Evolutionary conservation across 2,113 vertebrate species (phyloP).

Genomic region (Melanerpes aurifrons): DNA sequence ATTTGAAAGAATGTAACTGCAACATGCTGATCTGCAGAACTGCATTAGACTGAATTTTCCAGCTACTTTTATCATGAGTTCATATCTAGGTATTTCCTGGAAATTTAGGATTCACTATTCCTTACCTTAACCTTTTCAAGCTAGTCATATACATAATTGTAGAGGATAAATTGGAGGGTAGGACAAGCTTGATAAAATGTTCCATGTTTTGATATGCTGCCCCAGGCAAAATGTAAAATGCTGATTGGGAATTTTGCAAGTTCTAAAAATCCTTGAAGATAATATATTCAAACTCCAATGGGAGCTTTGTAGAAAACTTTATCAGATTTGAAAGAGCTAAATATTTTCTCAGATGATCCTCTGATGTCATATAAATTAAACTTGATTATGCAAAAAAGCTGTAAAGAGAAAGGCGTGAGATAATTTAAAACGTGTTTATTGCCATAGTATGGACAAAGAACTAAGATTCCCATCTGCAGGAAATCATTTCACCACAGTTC

Average conservation of each 20-base stretch:
- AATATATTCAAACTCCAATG: conserved; percentile 23
- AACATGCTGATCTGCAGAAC: neutral
- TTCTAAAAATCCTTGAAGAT: conserved; percentile 62
- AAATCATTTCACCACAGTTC: neutral
- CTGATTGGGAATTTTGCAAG: conserved; percentile 46
- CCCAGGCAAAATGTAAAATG: conserved; percentile 41
- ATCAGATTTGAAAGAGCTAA: conserved; percentile 49
- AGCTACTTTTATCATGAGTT: conserved; percentile 1
- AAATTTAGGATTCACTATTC: conserved; percentile 17
- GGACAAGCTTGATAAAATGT: conserved; percentile 44
- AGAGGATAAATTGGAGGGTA: conserved; percentile 22
- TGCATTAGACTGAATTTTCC: neutral
- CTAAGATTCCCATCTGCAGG: neutral
- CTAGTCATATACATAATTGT: neutral
- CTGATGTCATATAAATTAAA: conserved; percentile 13
- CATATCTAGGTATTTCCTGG: conserved; percentile 11
- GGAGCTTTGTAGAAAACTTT: conserved; percentile 19
- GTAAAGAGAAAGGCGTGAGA: neutral
- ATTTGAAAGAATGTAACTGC: neutral
- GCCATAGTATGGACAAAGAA: neutral
- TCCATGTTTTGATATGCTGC: conserved; percentile 42
- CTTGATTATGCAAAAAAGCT: conserved; percentile 18
- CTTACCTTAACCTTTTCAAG: neutral
- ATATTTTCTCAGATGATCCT: conserved; percentile 46
- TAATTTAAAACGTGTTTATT: neutral